Conservation (phyloP, 92 coral and sea anemone genomes). For the Ricordea florida region DNA sequence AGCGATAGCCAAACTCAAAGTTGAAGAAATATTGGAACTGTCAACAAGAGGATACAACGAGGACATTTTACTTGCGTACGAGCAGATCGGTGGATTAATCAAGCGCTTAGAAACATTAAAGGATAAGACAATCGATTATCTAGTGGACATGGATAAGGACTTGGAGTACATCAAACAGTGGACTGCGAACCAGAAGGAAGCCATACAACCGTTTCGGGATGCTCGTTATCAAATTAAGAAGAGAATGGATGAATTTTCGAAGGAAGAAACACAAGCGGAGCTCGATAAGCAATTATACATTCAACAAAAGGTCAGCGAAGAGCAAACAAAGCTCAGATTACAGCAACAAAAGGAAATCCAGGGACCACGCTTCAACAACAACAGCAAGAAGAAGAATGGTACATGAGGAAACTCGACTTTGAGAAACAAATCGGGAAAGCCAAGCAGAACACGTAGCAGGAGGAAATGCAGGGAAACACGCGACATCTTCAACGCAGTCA, state of each 20-base stretch:
- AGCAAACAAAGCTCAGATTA: background rate
- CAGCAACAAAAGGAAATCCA: constrained; percentile 23
- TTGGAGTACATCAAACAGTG: background rate
- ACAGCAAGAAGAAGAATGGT: constrained; percentile 25
- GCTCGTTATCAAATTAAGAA: background rate
- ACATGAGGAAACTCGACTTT: background rate
- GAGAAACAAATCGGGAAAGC: background rate
- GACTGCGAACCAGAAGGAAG: constrained; percentile 6
- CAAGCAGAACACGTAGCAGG: background rate
- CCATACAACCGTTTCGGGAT: background rate
- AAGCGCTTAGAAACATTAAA: constrained; percentile 25
- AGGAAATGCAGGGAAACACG: background rate
- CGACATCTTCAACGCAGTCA: background rate
- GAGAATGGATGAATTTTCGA: background rate
- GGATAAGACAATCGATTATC: constrained; percentile 21
- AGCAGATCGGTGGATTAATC: background rate
- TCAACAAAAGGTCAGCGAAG: background rate
- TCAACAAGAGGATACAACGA: background rate
- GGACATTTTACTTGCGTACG: background rate
- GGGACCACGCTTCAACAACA: background rate
- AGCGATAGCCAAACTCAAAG: background rate
- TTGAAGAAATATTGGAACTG: background rate
- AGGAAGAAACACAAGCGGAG: constrained; percentile 1
- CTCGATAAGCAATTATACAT: background rate
- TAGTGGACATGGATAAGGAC: constrained; percentile 6